Evolutionary conservation across 2,888 invertebrate genomes (phyloP).

Genomic region (Amiota communis): DNA sequence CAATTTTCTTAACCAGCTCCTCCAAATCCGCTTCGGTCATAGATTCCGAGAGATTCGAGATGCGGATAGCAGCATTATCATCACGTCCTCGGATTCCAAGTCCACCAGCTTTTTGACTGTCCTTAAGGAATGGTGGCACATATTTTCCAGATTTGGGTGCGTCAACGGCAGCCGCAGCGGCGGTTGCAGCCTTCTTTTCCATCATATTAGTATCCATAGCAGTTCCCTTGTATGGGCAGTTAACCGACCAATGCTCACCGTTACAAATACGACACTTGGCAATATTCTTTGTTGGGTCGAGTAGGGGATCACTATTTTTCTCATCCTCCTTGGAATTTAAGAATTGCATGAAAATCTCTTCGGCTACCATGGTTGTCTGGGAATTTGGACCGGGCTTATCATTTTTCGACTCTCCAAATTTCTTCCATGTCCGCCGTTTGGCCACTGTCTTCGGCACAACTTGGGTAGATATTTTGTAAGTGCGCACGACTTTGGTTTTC

Average conservation of each 20-base stretch:
- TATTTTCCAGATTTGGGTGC: constrained; percentile 77
- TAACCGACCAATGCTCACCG: constrained; percentile 98
- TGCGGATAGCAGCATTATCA: constrained; percentile 93
- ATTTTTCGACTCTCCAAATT: constrained; percentile 92
- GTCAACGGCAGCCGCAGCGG: constrained; percentile 66
- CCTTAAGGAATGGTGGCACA: constrained; percentile 91
- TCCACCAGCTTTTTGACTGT: constrained; percentile 85
- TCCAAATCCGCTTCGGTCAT: constrained; percentile 96
- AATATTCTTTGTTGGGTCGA: constrained; percentile 86
- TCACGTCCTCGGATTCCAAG: constrained; percentile 81
- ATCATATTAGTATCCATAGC: constrained; percentile 80
- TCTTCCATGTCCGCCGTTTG: constrained; percentile 92
- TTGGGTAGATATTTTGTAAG: constrained; percentile 93
- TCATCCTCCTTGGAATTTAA: constrained; percentile 91
- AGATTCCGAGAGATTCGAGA: constrained; percentile 97
- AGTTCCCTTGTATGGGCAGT: constrained; percentile 98
- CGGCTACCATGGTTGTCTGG: constrained; percentile 96
- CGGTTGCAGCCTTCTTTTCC: constrained; percentile 75
- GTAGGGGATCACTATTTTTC: constrained; percentile 87
- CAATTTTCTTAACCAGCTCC: constrained; percentile 95
- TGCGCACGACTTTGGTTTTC: constrained; percentile 89
- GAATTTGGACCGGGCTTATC: constrained; percentile 99
- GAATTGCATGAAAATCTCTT: constrained; percentile 97
- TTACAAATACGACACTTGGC: constrained; percentile 90
- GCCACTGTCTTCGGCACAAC: constrained; percentile 94